Evolutionary conservation across 2,797 vertebrate genomes (phyloP).

Genomic region (Phalanger gymnotis): DNA sequence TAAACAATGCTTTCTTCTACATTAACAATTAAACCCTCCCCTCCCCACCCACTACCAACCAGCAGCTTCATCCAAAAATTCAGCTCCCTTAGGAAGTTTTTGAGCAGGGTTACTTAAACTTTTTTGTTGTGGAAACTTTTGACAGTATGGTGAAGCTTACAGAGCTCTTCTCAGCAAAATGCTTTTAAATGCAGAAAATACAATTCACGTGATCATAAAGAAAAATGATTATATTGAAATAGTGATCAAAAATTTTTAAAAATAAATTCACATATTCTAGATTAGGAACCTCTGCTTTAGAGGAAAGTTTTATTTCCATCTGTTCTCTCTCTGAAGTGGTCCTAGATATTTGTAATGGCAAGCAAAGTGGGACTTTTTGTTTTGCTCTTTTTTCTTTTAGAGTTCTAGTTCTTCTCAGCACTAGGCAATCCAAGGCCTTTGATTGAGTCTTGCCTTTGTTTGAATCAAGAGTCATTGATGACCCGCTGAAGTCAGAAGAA

Average conservation of each 20-base stretch:
- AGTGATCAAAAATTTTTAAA: background rate
- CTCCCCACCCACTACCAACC: background rate
- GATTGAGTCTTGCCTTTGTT: too few species aligned
- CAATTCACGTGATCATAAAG: background rate
- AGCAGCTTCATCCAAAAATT: background rate
- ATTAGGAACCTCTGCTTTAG: background rate
- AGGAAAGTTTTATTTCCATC: conserved; percentile 9
- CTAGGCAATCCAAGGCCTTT: too few species aligned
- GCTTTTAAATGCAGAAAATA: background rate
- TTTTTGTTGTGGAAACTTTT: background rate
- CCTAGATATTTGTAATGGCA: too few species aligned
- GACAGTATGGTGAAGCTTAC: background rate
- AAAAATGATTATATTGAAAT: background rate
- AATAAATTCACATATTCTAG: background rate
- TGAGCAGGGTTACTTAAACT: background rate
- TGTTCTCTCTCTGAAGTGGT: conserved; percentile 18
- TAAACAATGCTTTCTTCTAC: background rate
- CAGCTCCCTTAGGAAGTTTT: background rate
- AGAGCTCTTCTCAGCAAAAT: background rate
- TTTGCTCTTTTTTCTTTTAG: too few species aligned
- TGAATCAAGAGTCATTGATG: too few species aligned
- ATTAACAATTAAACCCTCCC: background rate
- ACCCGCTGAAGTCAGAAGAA: too few species aligned
- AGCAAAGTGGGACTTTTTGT: too few species aligned
- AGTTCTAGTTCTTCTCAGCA: too few species aligned